Percentiles rank a stretch among this genome's conserved stretches.
phyloP scores from a whole-genome alignment of 2,888 invertebrate species.

The Globia sparganii region DNA sequence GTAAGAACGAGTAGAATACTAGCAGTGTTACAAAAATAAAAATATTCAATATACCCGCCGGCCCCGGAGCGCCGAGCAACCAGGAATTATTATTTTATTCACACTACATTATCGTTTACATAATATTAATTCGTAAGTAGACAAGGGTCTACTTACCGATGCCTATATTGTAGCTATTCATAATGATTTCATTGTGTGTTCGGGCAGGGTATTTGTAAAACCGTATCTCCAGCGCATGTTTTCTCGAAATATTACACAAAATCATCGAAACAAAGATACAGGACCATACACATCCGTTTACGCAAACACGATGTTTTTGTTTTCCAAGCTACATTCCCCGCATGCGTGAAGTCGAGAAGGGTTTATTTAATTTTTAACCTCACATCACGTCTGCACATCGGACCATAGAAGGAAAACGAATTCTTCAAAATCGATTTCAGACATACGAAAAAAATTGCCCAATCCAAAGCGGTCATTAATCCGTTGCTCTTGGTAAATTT shows the following conservation, averaged over 20 bases:
- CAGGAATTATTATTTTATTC: constrained; percentile 56
- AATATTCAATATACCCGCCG: constrained; percentile 39
- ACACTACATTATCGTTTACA: constrained; percentile 54
- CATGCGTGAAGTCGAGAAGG: not conserved
- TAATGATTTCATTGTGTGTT: constrained; percentile 8
- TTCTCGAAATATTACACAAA: not conserved
- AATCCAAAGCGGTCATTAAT: not conserved
- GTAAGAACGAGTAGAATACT: constrained; percentile 20
- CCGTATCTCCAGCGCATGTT: not conserved
- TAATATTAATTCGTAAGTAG: constrained; percentile 40
- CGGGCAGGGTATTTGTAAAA: not conserved
- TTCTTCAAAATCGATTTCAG: not conserved
- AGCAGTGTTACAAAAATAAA: constrained; percentile 41
- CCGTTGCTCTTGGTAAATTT: not conserved
- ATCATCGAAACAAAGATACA: not conserved
- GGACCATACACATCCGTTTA: not conserved
- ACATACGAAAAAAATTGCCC: not conserved
- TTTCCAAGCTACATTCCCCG: not conserved
- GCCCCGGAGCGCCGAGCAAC: not conserved
- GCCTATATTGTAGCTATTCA: not conserved
- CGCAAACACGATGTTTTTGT: not conserved
- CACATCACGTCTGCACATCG: not conserved
- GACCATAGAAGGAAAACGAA: too few relatives aligned
- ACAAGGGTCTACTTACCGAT: constrained; percentile 19
- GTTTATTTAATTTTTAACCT: not conserved